phyloP scores from a whole-genome alignment of 2,888 invertebrate species.

The Thereva nobilitata region DNA sequence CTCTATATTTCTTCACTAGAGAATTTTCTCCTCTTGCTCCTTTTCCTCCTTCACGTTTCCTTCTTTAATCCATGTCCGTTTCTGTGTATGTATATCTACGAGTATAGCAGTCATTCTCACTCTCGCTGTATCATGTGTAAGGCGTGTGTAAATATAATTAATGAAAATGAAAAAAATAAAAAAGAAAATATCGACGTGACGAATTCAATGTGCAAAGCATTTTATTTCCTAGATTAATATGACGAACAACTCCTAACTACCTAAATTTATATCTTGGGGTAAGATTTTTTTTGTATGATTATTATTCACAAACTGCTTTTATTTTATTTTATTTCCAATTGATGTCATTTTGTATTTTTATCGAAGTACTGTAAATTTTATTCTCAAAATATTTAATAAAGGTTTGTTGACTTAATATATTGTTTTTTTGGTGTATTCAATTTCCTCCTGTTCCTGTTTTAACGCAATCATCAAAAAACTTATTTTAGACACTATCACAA shows the following conservation, averaged over 20 bases:
- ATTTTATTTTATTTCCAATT: too few relatives aligned
- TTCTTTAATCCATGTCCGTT: conserved; percentile 20
- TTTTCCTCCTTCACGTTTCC: conserved; percentile 4
- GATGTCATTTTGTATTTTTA: conserved; percentile 22
- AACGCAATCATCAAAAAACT: too few relatives aligned
- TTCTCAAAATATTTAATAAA: conserved; percentile 4
- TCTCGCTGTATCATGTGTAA: conserved; percentile 36
- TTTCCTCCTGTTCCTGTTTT: too few relatives aligned
- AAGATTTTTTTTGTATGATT: conserved; percentile 19
- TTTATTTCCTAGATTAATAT: conserved; percentile 25
- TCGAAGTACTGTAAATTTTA: conserved; percentile 16
- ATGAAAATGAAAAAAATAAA: conserved; percentile 21
- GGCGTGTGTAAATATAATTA: conserved; percentile 38
- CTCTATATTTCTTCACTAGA: too few relatives aligned
- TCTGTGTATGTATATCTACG: background rate
- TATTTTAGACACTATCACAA: too few relatives aligned
- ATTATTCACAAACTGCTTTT: conserved; percentile 6
- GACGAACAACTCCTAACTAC: conserved; percentile 16
- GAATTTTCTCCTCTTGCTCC: background rate
- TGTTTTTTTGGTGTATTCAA: background rate
- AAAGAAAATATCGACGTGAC: conserved; percentile 3
- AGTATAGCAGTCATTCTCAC: conserved; percentile 16
- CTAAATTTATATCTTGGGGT: conserved; percentile 19
- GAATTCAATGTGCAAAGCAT: conserved; percentile 27
- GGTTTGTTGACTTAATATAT: conserved; percentile 22